Evolutionary conservation across 2,113 vertebrate genomes (phyloP).

Genomic region (Taxidea taxus): DNA sequence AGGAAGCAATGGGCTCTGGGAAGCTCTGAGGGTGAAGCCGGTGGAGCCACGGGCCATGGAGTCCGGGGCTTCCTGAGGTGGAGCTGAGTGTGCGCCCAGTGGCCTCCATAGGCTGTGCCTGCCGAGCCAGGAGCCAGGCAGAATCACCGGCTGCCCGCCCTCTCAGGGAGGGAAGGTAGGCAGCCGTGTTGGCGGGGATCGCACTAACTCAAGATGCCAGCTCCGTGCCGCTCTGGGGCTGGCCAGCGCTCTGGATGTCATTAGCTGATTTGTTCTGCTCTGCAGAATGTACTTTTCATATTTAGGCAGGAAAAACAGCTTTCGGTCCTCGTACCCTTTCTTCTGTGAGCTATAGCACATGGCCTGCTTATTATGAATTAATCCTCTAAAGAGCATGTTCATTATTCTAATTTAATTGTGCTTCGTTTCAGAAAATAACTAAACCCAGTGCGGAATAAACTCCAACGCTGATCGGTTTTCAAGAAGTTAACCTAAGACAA

Average conservation of each 20-base stretch:
- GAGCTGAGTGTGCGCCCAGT: neutral
- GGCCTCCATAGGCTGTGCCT: neutral
- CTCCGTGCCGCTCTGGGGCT: conserved; percentile 46
- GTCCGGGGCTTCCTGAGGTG: neutral
- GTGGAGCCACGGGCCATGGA: neutral
- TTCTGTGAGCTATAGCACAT: conserved; percentile 76
- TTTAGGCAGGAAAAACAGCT: conserved; percentile 72
- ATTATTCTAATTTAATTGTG: conserved; percentile 76
- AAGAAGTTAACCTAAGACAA: conserved; percentile 73
- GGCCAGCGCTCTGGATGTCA: conserved; percentile 66
- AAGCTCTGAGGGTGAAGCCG: neutral
- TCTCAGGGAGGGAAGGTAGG: conserved; percentile 23
- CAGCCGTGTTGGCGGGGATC: neutral
- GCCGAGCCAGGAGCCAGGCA: neutral
- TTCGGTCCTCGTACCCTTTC: conserved; percentile 61
- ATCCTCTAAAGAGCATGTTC: conserved; percentile 74
- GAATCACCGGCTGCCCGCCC: neutral
- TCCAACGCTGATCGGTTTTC: conserved; percentile 75
- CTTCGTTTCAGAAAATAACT: conserved; percentile 77
- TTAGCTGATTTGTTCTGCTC: conserved; percentile 74
- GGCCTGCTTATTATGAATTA: conserved; percentile 73
- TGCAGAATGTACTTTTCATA: conserved; percentile 69
- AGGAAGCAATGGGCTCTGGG: neutral
- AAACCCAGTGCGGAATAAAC: conserved; percentile 73
- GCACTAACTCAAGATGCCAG: conserved; percentile 68